Evolutionary conservation across 2,888 invertebrate species (phyloP), one percentile per base, ranked within the genome.

Genomic region (Ormyrus nitidulus): DNA sequence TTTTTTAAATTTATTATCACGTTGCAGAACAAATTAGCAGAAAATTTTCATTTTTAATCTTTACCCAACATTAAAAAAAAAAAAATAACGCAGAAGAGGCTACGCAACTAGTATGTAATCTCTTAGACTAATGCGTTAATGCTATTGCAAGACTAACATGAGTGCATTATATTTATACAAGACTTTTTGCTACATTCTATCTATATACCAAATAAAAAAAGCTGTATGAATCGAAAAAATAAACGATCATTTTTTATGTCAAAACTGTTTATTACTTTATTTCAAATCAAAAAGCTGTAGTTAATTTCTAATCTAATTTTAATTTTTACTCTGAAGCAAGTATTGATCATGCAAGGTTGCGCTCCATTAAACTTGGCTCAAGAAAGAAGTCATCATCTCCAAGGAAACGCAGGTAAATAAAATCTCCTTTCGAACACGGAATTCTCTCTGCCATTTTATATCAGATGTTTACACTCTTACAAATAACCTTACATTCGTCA

Each of bases 111-210:
- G 61, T 54, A n/a, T 44, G 46, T 78, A 74, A 68, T 62, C 6
- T 71, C n/a, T 56, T 48, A 53, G n/a, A 71, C 54, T 54, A 75
- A 71, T 65, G 56, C 19, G 54, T 73, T 54, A 75, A 79, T 46
- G 51, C 53, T 73, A 77, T 48, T 62, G 68, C 69, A 46, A 72
- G 49, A 80, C 75, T 82, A 78, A 79, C 62, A 76, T 62, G 53
- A 80, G 70, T 82, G 76, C 72, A 78, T 82, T 82, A 82, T 86
- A 86, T 87, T 88, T 88, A 73, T 88, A 87, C 84, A 79, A 83
- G 59, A 84, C 74, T 84, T 86, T 87, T 87, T 86, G 86, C 85
- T 87, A 87, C 83, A 83, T 83, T 85, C 77, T 84, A 85, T 85
- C 83, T 80, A 81, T 77, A 65, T 81, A 74, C 48, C 77, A 70